Percentiles rank a stretch among this genome's conserved stretches.
phyloP scores from a whole-genome alignment of 2,113 vertebrate species.

The Mirza zaza region DNA sequence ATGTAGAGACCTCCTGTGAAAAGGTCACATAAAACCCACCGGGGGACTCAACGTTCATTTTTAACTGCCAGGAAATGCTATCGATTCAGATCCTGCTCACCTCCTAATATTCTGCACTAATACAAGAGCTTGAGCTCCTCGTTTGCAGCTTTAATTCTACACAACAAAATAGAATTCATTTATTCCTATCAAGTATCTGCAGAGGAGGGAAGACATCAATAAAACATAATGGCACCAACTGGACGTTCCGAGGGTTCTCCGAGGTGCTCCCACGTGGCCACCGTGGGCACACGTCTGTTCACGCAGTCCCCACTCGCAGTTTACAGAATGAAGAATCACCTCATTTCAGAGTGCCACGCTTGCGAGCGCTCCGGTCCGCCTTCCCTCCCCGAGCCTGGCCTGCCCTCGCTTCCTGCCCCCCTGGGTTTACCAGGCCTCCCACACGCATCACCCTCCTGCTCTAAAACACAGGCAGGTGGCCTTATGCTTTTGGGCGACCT shows the following conservation, averaged over 20 bases:
- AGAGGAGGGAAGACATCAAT: neutral
- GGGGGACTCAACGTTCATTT: neutral
- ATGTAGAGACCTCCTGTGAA: neutral
- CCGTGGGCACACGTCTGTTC: constrained; percentile 79
- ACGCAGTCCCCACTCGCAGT: constrained; percentile 81
- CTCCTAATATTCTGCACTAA: neutral
- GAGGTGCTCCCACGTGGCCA: neutral
- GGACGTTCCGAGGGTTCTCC: neutral
- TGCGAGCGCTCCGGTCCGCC: constrained; percentile 79
- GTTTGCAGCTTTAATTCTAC: constrained; percentile 1
- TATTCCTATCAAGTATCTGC: neutral
- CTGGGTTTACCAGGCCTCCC: constrained; percentile 72
- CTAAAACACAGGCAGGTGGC: neutral
- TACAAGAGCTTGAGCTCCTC: neutral
- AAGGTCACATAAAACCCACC: neutral
- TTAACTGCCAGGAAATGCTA: neutral
- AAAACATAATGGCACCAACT: constrained; percentile 1
- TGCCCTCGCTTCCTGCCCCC: constrained; percentile 67
- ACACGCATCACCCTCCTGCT: constrained; percentile 58
- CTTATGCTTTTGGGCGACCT: neutral
- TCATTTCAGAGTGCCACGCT: constrained; percentile 83
- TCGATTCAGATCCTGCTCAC: neutral
- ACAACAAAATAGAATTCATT: neutral
- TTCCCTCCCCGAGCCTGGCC: constrained; percentile 76
- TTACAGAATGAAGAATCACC: constrained; percentile 85